phyloP scores from a whole-genome alignment of 2,888 invertebrate genomes.

The Geotrupes spiniger region DNA sequence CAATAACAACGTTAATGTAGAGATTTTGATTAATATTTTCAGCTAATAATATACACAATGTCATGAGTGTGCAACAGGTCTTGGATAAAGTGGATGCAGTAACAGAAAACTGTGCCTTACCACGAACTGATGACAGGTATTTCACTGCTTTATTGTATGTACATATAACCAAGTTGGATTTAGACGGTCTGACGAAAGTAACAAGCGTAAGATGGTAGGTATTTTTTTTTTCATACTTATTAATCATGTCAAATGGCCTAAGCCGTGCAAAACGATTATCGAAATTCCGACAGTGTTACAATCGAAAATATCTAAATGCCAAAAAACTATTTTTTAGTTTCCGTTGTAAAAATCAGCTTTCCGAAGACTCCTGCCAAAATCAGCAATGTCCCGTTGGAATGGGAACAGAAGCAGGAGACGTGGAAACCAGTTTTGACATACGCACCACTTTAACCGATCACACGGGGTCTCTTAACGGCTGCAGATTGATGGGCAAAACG shows the following conservation, averaged over 20 bases:
- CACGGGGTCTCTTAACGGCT: slow-evolving; percentile 62
- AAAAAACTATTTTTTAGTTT: slow-evolving; percentile 31
- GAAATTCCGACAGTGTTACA: no score
- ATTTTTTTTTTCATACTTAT: no score
- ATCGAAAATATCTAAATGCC: no score
- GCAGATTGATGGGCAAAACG: slow-evolving; percentile 57
- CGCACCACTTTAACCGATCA: slow-evolving; percentile 65
- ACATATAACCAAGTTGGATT: slow-evolving; percentile 66
- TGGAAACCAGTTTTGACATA: slow-evolving; percentile 57
- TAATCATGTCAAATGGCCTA: neutral
- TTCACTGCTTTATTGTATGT: slow-evolving; percentile 71
- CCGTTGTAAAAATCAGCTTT: slow-evolving; percentile 32
- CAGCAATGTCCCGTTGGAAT: slow-evolving; percentile 43
- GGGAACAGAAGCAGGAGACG: slow-evolving; percentile 37
- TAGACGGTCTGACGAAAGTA: slow-evolving; percentile 57
- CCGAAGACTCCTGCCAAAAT: slow-evolving; percentile 42
- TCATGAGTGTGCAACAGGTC: slow-evolving; percentile 61
- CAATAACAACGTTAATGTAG: neutral
- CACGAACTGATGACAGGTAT: slow-evolving; percentile 52
- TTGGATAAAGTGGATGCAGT: slow-evolving; percentile 47
- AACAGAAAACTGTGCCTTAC: slow-evolving; percentile 44
- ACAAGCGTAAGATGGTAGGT: slow-evolving; percentile 51
- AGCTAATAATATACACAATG: slow-evolving; percentile 56
- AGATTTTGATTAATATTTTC: slow-evolving; percentile 17
- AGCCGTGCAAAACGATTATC: neutral